phyloP scores from a whole-genome alignment of 2,888 invertebrate species.

The Pterostichus niger region DNA sequence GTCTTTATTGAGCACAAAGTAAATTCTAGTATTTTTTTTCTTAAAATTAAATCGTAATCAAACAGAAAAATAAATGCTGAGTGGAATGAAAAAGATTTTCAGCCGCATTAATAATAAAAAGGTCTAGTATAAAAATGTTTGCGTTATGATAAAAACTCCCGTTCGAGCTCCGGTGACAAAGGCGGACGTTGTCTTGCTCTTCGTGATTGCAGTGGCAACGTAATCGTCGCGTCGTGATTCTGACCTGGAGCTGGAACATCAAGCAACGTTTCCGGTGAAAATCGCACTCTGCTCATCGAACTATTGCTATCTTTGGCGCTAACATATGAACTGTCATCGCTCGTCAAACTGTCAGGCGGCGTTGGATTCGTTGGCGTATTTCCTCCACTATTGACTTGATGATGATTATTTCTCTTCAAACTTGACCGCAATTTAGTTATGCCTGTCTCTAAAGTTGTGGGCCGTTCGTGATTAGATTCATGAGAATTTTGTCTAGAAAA shows the following conservation, averaged over 20 bases:
- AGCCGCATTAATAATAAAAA: slow-evolving; percentile 51
- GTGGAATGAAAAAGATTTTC: slow-evolving; percentile 38
- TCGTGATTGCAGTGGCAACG: slow-evolving; percentile 78
- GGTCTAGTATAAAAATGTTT: slow-evolving; percentile 42
- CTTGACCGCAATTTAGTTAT: slow-evolving; percentile 88
- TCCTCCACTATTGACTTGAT: slow-evolving; percentile 80
- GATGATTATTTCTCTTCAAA: slow-evolving; percentile 85
- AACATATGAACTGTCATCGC: slow-evolving; percentile 93
- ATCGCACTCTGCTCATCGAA: slow-evolving; percentile 86
- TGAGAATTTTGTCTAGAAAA: slow-evolving; percentile 78
- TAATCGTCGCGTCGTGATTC: slow-evolving; percentile 79
- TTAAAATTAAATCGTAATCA: not conserved
- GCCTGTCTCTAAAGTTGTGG: slow-evolving; percentile 82
- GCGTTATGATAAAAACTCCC: slow-evolving; percentile 80
- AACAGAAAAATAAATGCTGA: slow-evolving; percentile 36
- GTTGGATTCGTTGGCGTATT: slow-evolving; percentile 90
- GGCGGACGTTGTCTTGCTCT: slow-evolving; percentile 77
- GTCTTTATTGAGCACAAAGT: slow-evolving; percentile 35
- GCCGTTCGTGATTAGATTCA: slow-evolving; percentile 79
- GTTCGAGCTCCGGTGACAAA: slow-evolving; percentile 78
- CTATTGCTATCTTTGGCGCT: slow-evolving; percentile 89
- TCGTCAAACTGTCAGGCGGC: slow-evolving; percentile 90
- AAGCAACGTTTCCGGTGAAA: slow-evolving; percentile 87
- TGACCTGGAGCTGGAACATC: slow-evolving; percentile 81
- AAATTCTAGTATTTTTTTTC: too few species aligned